Base-by-base conservation (phyloP, 2,888 invertebrate genomes). In the Calephelis perditalis region DNA sequence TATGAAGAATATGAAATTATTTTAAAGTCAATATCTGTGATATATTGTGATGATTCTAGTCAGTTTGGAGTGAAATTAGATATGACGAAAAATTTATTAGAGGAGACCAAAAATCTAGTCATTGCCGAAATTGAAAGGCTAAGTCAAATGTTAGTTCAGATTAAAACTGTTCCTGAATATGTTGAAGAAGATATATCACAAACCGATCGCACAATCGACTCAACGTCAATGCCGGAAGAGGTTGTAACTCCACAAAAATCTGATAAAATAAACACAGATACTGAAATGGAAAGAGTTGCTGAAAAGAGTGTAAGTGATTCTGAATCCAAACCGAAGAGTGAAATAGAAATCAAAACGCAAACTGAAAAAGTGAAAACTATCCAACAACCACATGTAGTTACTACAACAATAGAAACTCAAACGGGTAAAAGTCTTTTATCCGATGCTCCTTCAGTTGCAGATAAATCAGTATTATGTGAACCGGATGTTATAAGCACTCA, bases 161-260 rank as follows among this genome's bases (percentile, higher is more conserved):
- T 88, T 56, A 78, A 74, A 67, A 78, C 75, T 60, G 82, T 71
- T 36, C 81, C 80, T 43, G 90, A 89, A 69, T 71, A 80, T 7
- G 74, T 73, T 7, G 92, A 92, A 57, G 90, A 90, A 7, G 89
- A 89, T 65, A 75, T 86, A 61, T 91, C 92, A 36, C 84, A 92
- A 71, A 92, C 92, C 45, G 92, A 93, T 70, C 86, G 91, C 66
- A 94, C 94, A 7, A 91, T 95, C 56, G 94, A 94, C 78, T 94
- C 94, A 0, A 92, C 92, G 56, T 94, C 94, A 60, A 94, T 95
- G 93, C 94, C 94, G 2, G 94, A 94, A 77, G 94, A 95, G 80
- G 92, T 94, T 71, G 89, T 91, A 26, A 79, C 82, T 40, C 83
- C 85, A 10, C 79, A 79, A 70, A 78, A 80, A 66, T 68, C 65